Conservation (phyloP, 2,888 invertebrate genomes). For the Apodemia mormo region DNA sequence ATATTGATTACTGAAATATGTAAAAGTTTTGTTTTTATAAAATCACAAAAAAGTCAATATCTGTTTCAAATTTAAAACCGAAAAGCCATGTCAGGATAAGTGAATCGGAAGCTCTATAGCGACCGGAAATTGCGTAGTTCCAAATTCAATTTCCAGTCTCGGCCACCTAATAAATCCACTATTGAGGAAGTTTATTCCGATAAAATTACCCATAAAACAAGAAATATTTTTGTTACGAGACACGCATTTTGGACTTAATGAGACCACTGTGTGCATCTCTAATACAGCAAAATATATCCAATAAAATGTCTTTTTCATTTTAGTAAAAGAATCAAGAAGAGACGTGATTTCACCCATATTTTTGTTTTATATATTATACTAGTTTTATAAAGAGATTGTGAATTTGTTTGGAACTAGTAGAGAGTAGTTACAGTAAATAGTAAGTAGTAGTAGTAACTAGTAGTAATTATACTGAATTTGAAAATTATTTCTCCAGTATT, state of each 20-base stretch:
- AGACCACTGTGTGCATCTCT: no score
- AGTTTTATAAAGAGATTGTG: no score
- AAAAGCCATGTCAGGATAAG: constrained; percentile 37
- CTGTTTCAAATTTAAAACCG: constrained; percentile 21
- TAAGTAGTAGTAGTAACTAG: no score
- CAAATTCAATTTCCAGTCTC: constrained; percentile 77
- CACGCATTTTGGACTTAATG: neutral
- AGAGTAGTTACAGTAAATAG: no score
- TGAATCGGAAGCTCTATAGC: constrained; percentile 61
- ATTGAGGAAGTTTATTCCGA: constrained; percentile 59
- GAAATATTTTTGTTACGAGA: constrained; percentile 21
- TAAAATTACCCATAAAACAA: constrained; percentile 23
- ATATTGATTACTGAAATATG: neutral
- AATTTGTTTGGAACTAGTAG: no score
- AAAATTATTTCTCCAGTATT: no score
- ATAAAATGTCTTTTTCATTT: no score
- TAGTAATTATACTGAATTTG: no score
- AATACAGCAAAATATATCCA: no score
- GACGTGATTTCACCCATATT: no score
- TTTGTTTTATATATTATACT: no score
- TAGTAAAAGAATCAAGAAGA: no score
- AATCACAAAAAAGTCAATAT: neutral
- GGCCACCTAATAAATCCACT: constrained; percentile 71
- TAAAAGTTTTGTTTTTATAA: neutral
- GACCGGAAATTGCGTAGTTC: constrained; percentile 75